These are phyloP conservation scores for Catharus ustulatus DNA, from an alignment of 2,797 vertebrate species.

Conservation along the genomic window DNA sequence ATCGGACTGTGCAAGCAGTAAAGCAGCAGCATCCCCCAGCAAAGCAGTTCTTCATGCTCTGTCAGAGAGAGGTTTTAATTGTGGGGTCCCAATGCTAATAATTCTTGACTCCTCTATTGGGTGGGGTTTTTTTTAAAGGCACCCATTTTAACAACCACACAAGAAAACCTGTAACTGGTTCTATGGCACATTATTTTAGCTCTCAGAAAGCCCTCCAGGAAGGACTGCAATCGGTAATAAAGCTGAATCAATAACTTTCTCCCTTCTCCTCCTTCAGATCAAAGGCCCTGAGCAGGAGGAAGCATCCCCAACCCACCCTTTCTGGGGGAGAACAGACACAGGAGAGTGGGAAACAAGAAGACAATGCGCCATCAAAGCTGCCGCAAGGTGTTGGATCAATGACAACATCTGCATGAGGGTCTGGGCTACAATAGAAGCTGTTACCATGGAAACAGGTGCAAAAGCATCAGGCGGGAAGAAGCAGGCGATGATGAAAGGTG, in stretches of 20 bases:
- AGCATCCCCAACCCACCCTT: background rate
- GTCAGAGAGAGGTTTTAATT: background rate
- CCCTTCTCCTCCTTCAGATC: background rate
- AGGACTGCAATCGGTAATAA: constrained; percentile 30
- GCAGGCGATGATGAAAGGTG: constrained; percentile 63
- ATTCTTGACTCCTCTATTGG: background rate
- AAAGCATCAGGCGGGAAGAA: constrained; percentile 62
- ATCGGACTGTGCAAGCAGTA: background rate
- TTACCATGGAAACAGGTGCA: constrained; percentile 76
- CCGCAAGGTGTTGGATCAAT: constrained; percentile 69
- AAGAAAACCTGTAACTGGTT: background rate
- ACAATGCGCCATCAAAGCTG: constrained; percentile 59
- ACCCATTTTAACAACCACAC: background rate
- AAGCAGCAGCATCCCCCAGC: background rate
- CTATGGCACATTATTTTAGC: background rate
- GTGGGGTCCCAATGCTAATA: background rate
- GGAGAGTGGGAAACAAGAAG: constrained; percentile 47
- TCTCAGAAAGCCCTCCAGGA: constrained; percentile 29
- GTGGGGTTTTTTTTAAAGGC: background rate
- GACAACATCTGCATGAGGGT: constrained; percentile 71
- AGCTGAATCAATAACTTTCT: background rate
- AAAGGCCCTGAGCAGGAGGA: background rate
- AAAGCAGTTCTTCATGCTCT: background rate
- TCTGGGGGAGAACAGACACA: background rate
- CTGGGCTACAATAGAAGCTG: constrained; percentile 71